Percentiles rank a stretch among this genome's conserved stretches.
Evolutionary conservation across 2,888 invertebrate genomes (phyloP).

Genomic region (Acronicta aceris): DNA sequence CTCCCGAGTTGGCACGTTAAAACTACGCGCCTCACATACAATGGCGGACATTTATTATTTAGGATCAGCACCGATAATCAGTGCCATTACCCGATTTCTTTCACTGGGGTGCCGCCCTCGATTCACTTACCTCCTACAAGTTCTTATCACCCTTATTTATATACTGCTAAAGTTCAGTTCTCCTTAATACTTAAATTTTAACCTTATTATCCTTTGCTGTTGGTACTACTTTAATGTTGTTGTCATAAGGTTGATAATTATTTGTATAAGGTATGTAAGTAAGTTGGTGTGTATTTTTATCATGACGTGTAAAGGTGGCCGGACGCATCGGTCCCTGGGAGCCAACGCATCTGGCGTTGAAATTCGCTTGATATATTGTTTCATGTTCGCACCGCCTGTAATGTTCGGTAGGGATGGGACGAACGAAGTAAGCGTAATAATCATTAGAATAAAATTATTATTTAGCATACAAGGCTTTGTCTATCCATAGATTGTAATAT

Average conservation of each 20-base stretch:
- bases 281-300: constrained; percentile 50
- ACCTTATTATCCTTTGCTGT: constrained; percentile 5
- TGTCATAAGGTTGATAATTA: constrained; percentile 30
- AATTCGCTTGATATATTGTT: constrained; percentile 64
- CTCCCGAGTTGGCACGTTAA: constrained; percentile 50
- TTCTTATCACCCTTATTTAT: constrained; percentile 28
- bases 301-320: constrained; percentile 56
- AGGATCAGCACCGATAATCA: constrained; percentile 78
- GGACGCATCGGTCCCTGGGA: constrained; percentile 63
- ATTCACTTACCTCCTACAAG: constrained; percentile 37
- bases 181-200: constrained; percentile 20
- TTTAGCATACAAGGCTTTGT: too few species aligned
- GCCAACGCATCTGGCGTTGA: constrained; percentile 70
- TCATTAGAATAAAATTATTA: constrained; percentile 4
- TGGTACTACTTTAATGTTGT: neutral
- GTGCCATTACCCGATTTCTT: constrained; percentile 73
- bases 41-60: constrained; percentile 77
- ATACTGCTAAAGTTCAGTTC: constrained; percentile 44
- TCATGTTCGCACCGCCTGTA: constrained; percentile 54
- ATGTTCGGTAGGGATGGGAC: constrained; percentile 31
- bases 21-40: constrained; percentile 60
- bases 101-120: constrained; percentile 63
- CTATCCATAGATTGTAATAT: too few species aligned
- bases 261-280: neutral
- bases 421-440: constrained; percentile 3